These are phyloP conservation scores for Anomalospiza imberbis DNA, from an alignment of 2,797 vertebrate genomes.

Conservation along the genomic window DNA sequence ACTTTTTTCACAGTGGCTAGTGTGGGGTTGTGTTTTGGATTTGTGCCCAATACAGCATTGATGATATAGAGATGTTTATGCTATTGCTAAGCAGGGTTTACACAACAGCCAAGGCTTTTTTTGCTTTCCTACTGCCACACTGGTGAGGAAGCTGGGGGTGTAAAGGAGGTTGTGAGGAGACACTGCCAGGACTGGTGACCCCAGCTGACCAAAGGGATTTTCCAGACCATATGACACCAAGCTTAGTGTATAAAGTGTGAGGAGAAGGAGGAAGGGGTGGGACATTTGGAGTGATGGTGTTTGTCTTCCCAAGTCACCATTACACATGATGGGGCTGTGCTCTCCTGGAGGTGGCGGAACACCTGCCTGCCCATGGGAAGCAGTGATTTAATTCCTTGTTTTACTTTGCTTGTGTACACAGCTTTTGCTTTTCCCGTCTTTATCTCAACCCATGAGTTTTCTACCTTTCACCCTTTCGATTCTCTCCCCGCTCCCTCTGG, in stretches of 20 bases:
- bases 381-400: neutral
- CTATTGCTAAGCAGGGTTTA: neutral
- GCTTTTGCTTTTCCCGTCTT: neutral
- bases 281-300: neutral
- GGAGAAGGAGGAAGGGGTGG: neutral
- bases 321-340: accelerated
- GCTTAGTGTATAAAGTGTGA: neutral
- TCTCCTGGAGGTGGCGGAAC: neutral
- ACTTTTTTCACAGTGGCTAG: neutral
- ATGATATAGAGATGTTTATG: neutral
- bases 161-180: neutral
- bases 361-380: neutral
- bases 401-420: neutral
- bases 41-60: neutral
- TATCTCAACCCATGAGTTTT: neutral
- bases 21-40: neutral
- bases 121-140: neutral
- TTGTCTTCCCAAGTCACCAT: neutral
- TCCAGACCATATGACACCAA: neutral
- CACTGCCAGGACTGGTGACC: neutral
- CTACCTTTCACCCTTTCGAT: neutral
- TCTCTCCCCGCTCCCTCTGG: neutral
- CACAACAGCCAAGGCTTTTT: neutral
- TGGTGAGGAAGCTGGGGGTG: neutral
- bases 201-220: neutral